phyloP scores from a whole-genome alignment of 1,140 invertebrate species.

The Apis laboriosa region DNA sequence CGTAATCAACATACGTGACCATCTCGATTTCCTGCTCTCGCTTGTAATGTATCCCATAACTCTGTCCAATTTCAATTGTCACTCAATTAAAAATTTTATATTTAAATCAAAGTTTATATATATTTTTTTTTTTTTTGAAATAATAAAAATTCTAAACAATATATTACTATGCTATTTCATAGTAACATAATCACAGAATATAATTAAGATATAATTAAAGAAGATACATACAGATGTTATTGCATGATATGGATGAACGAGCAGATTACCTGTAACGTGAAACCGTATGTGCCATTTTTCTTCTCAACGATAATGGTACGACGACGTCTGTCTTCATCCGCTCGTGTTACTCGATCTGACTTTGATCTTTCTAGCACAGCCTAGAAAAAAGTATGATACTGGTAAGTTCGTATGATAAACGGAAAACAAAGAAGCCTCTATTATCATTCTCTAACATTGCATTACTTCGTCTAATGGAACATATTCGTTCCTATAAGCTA shows the following conservation, averaged over 20 bases:
- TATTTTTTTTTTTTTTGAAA: background rate
- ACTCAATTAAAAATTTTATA: background rate
- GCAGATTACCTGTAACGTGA: slow-evolving; percentile 88
- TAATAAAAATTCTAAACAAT: background rate
- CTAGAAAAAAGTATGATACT: slow-evolving; percentile 67
- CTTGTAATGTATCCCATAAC: slow-evolving; percentile 97
- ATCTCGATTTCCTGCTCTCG: slow-evolving; percentile 94
- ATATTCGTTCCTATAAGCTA: background rate
- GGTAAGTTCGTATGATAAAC: background rate
- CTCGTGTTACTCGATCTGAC: slow-evolving; percentile 89
- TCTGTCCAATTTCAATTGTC: slow-evolving; percentile 81
- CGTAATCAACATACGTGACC: slow-evolving; percentile 97
- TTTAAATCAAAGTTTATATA: background rate
- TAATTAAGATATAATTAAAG: background rate
- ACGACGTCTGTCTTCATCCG: slow-evolving; percentile 90
- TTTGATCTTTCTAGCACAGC: slow-evolving; percentile 90
- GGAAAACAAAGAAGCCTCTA: background rate
- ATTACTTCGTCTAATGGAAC: background rate
- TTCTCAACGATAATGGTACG: slow-evolving; percentile 96
- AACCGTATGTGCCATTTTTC: slow-evolving; percentile 95
- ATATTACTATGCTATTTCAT: background rate
- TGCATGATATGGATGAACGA: background rate
- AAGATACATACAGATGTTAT: background rate
- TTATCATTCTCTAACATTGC: background rate
- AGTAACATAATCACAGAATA: background rate